Percentiles rank a stretch among this genome's conserved stretches.
Evolutionary conservation across 2,888 invertebrate species (phyloP).

Genomic region (Incurvaria masculella): DNA sequence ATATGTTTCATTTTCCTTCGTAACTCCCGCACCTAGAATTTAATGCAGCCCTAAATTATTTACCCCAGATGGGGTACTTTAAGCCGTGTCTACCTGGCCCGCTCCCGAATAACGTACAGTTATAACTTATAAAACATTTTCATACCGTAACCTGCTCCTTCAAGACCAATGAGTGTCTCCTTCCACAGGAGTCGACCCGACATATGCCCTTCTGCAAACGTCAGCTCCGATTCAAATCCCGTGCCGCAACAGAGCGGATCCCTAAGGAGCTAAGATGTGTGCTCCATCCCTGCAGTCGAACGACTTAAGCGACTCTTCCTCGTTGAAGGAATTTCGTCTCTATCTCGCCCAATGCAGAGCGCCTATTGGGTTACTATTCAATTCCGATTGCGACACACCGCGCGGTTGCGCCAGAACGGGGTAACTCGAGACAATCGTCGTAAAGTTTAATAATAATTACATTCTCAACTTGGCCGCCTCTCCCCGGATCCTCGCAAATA

Average conservation of each 20-base stretch:
- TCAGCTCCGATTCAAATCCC: constrained; percentile 42
- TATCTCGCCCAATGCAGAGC: constrained; percentile 18
- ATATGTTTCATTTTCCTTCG: too few species aligned
- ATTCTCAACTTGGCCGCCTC: constrained; percentile 50
- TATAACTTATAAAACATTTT: background rate
- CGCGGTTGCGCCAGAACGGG: constrained; percentile 29
- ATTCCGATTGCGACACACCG: constrained; percentile 3
- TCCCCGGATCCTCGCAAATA: constrained; percentile 47
- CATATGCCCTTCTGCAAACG: constrained; percentile 6
- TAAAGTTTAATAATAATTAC: constrained; percentile 59
- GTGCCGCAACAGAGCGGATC: constrained; percentile 52
- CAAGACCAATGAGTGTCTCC: background rate
- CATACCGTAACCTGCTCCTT: background rate
- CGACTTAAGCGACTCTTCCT: background rate
- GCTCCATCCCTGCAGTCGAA: background rate
- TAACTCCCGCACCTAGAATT: background rate
- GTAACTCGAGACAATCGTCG: constrained; percentile 55
- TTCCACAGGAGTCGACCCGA: background rate
- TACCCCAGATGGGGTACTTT: background rate
- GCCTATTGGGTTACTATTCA: background rate
- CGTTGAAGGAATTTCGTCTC: background rate
- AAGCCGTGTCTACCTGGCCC: background rate
- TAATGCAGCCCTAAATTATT: background rate
- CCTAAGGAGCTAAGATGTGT: constrained; percentile 39
- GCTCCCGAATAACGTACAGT: background rate